These are phyloP conservation scores for Rhea americana DNA, from an alignment of 2,113 vertebrate genomes.

Conservation along the genomic window DNA sequence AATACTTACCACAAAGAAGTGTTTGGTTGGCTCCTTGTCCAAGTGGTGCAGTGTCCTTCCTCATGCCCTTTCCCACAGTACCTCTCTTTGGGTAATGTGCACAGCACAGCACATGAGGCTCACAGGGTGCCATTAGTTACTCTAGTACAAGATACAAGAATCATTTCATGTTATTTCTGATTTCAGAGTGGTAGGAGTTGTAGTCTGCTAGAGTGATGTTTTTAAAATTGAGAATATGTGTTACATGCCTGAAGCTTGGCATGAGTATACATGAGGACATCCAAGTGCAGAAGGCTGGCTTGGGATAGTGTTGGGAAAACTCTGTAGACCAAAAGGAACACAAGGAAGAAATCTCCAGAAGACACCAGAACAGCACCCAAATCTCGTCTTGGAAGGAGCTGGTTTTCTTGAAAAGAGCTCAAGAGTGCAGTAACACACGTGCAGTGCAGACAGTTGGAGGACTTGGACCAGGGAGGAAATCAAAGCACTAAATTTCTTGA, in stretches of 20 bases:
- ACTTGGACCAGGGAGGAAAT: background rate
- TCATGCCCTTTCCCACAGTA: background rate
- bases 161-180: background rate
- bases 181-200: background rate
- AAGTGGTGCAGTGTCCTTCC: background rate
- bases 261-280: background rate
- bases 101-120: background rate
- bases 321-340: background rate
- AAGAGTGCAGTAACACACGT: background rate
- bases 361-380: background rate
- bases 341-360: background rate
- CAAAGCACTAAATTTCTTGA: background rate
- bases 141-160: background rate
- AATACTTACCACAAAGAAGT: background rate
- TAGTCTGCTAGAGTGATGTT: background rate
- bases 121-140: background rate
- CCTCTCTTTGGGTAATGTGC: accelerated
- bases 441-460: background rate
- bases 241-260: background rate
- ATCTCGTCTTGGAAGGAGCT: background rate
- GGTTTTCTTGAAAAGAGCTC: background rate
- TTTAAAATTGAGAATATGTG: background rate
- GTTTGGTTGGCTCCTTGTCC: background rate
- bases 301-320: background rate
- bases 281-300: background rate